phyloP scores from a whole-genome alignment of 2,113 vertebrate genomes.

The Promerops cafer region DNA sequence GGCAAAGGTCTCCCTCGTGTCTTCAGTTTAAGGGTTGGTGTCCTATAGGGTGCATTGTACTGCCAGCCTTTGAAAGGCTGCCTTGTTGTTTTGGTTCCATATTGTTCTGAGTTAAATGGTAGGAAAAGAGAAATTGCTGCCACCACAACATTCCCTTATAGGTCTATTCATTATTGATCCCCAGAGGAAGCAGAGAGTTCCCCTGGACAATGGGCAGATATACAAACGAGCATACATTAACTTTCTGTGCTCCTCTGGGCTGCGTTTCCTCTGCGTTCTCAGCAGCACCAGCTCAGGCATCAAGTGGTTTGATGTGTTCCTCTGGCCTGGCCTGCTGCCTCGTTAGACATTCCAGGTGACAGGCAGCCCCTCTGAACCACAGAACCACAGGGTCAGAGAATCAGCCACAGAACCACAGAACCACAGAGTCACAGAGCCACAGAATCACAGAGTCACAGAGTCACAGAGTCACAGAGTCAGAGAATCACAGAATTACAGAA shows the following conservation, averaged over 20 bases:
- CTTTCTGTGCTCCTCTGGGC: not conserved
- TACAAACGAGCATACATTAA: slow-evolving; percentile 3
- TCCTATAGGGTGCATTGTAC: not conserved
- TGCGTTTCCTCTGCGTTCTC: not conserved
- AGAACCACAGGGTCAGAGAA: not conserved
- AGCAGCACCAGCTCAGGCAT: not conserved
- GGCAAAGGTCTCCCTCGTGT: not conserved
- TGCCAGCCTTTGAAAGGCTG: not conserved
- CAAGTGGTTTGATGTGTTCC: slow-evolving; percentile 9
- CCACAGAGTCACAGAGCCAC: not conserved
- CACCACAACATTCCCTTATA: slow-evolving; percentile 18
- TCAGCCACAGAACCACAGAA: accelerated
- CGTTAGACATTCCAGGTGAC: not conserved
- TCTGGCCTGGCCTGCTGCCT: not conserved
- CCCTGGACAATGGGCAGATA: slow-evolving; percentile 13
- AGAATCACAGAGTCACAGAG: not conserved
- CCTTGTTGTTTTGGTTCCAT: slow-evolving; percentile 27
- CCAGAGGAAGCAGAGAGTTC: not conserved
- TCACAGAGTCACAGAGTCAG: not conserved
- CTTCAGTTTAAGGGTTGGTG: not conserved
- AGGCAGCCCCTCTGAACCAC: not conserved
- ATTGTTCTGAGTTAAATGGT: slow-evolving; percentile 61
- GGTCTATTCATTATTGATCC: slow-evolving; percentile 35
- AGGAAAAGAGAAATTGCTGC: slow-evolving; percentile 55
- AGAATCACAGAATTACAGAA: not conserved